phyloP scores from a whole-genome alignment of 2,888 invertebrate genomes.

The Philhelius pedissequus region DNA sequence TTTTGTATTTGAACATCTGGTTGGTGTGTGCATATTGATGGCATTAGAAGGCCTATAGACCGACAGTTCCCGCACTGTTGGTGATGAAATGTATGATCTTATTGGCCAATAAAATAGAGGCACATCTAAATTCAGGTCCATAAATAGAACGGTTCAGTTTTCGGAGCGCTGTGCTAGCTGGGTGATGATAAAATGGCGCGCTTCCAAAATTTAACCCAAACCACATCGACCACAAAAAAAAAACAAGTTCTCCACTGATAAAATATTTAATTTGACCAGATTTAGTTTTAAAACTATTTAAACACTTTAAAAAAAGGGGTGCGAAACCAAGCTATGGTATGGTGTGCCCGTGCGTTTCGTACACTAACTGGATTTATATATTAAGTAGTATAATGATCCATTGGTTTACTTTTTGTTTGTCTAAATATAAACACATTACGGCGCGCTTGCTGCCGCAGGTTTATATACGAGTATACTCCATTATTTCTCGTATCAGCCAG shows the following conservation, averaged over 20 bases:
- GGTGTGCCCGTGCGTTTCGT: background rate
- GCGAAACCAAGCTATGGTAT: conserved; percentile 11
- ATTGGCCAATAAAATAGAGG: conserved; percentile 15
- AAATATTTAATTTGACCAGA: background rate
- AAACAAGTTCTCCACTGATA: background rate
- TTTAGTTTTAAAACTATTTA: background rate
- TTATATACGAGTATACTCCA: conserved; percentile 27
- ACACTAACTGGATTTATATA: background rate
- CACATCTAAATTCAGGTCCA: background rate
- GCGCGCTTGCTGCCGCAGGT: conserved; percentile 17
- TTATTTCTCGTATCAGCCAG: conserved; percentile 27
- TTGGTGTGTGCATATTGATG: too few relatives aligned
- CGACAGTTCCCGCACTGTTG: background rate
- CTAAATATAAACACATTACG: conserved; percentile 64
- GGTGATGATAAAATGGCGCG: conserved; percentile 13
- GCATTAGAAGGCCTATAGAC: background rate
- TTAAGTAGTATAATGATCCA: conserved; percentile 28
- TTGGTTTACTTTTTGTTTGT: conserved; percentile 25
- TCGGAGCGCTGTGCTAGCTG: background rate
- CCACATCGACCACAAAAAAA: background rate
- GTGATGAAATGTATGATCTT: conserved; percentile 1
- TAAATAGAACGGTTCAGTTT: conserved; percentile 16
- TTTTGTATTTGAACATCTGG: too few relatives aligned
- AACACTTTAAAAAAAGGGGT: conserved; percentile 16
- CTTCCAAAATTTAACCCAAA: conserved; percentile 34